Base-by-base conservation (phyloP, 2,797 vertebrate species). In the Coluber constrictor region DNA sequence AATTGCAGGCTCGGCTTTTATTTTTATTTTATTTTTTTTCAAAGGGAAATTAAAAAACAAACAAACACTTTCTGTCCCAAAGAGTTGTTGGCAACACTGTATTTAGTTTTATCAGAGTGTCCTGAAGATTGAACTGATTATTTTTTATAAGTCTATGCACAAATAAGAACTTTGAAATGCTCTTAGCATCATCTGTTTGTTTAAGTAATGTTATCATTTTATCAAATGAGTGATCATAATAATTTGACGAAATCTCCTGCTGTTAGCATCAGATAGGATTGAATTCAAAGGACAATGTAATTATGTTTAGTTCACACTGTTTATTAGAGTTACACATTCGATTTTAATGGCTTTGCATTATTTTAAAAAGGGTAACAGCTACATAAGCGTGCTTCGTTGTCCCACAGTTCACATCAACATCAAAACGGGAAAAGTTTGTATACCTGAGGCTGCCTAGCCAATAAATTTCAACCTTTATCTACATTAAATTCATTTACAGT, bases 151-250 rank as follows among this genome's bases (percentile, higher is more conserved):
- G 87, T n/a, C 61, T 43, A 9, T 8, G 25, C n/a, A 23, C 55
- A 12, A 86, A 86, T 59, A 89, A 11, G 57, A 56, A 20, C 54
- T 20, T 51, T 61, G 88, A 86, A 10, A 60, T 23, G 32, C 29
- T 86, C 20, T 90, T 63, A 56, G 57, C 56, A 37, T 25, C 23
- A 20, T 5, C 55, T 32, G 9, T 37, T 61, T 86, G 61, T 55
- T 54, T 74, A 63, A 20, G 83, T 18, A 51, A 32, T 55, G 60
- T 55, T 61, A 90, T 63, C 25, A 2, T 83, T 90, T 55, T 83
- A 92, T 92, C 88, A 92, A 51, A 86, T 61, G 20, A 86, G 70
- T 32, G 18, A 92, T 92, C 88, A 86, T 63, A 86, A 92, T 90
- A 54, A 86, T 74, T 37, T 86, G 88, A 86, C 7, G 43, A 92